Percentiles rank a stretch among this genome's conserved stretches.
Evolutionary conservation across 64 coral and sea anemone species (phyloP).

Genomic region (Pocillopora damicornis): DNA sequence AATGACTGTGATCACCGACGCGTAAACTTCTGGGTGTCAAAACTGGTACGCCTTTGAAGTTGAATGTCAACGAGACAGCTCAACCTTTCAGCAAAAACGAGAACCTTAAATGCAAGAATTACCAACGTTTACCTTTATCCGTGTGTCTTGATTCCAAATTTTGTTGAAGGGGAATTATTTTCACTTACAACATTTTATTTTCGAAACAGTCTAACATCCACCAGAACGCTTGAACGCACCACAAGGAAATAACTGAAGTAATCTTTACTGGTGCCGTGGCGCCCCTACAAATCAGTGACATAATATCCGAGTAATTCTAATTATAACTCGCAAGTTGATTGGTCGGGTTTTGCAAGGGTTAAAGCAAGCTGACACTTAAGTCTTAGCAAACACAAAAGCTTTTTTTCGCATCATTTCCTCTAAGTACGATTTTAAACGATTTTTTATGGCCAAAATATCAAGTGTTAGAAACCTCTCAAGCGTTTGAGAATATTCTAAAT

Average conservation of each 20-base stretch:
- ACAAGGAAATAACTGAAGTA: constrained; percentile 33
- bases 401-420: neutral
- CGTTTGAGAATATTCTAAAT: neutral
- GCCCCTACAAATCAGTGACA: constrained; percentile 15
- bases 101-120: neutral
- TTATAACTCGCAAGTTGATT: neutral
- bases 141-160: constrained; percentile 14
- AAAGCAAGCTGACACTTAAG: neutral
- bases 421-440: neutral
- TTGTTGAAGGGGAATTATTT: neutral
- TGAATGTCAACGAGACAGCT: neutral
- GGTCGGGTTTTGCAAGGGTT: neutral
- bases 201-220: neutral
- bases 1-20: constrained; percentile 15
- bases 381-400: neutral
- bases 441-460: neutral
- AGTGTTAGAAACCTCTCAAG: neutral
- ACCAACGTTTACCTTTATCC: neutral
- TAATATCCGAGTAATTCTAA: constrained; percentile 17
- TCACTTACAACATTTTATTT: constrained; percentile 24
- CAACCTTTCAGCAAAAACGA: neutral
- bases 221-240: constrained; percentile 30
- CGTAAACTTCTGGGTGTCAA: neutral
- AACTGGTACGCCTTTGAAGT: constrained; percentile 13
- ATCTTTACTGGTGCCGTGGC: constrained; percentile 19